These are phyloP conservation scores for Callimorpha dominula DNA, from an alignment of 2,888 invertebrate species.

Conservation along the genomic window DNA sequence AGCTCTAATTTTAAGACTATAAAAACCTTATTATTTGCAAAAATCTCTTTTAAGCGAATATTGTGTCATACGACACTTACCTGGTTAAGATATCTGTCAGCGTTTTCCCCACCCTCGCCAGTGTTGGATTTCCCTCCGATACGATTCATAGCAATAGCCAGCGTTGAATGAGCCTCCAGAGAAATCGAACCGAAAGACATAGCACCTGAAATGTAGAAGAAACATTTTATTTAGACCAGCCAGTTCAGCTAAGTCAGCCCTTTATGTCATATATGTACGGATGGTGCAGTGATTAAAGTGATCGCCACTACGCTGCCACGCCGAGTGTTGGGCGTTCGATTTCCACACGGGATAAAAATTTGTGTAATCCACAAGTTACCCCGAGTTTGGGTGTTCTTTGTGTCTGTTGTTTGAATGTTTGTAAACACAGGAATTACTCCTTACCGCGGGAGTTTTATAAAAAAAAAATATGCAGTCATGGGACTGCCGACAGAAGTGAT, in stretches of 20 bases:
- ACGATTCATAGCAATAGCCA: slow-evolving; percentile 99
- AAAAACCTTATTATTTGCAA: neutral
- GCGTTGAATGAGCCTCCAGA: slow-evolving; percentile 97
- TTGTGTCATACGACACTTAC: slow-evolving; percentile 51
- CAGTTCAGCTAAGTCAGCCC: neutral
- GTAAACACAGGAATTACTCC: too few relatives aligned
- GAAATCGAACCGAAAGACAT: slow-evolving; percentile 99
- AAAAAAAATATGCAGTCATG: too few relatives aligned
- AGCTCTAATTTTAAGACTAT: neutral
- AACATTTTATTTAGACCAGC: neutral
- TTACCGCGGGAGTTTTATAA: too few relatives aligned
- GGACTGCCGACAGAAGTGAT: too few relatives aligned
- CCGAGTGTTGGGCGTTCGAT: too few relatives aligned
- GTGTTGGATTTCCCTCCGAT: slow-evolving; percentile 99
- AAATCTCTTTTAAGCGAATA: neutral
- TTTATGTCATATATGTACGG: too few relatives aligned
- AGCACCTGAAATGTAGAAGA: slow-evolving; percentile 88
- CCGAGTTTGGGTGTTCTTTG: too few relatives aligned
- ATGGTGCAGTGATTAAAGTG: too few relatives aligned
- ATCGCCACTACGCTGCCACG: too few relatives aligned
- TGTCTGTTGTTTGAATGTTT: too few relatives aligned
- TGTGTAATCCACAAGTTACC: too few relatives aligned
- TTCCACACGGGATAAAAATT: too few relatives aligned
- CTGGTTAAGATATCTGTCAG: slow-evolving; percentile 91
- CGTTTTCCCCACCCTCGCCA: slow-evolving; percentile 97